These are phyloP conservation scores for Antechinus stuartii DNA, from an alignment of 2,113 vertebrate species.

Conservation along the genomic window DNA sequence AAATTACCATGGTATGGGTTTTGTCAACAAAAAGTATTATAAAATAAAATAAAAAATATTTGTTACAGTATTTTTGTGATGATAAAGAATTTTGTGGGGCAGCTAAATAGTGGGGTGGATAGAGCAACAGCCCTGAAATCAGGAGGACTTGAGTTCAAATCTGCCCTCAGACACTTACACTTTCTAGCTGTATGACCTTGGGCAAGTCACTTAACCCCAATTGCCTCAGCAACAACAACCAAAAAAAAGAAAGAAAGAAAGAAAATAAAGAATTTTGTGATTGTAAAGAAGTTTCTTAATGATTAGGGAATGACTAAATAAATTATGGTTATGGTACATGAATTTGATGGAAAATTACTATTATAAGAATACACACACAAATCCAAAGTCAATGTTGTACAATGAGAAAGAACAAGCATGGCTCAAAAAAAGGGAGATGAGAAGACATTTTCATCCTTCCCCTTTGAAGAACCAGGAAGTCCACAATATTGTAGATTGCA, in stretches of 20 bases:
- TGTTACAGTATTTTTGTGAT: neutral
- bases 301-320: neutral
- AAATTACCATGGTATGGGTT: too few relatives aligned
- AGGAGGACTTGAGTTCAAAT: too few relatives aligned
- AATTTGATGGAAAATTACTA: neutral
- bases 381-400: neutral
- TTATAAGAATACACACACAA: neutral
- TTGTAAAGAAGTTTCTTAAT: neutral
- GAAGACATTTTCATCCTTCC: neutral
- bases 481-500: neutral
- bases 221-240: too few relatives aligned
- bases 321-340: neutral
- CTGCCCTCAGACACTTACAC: too few relatives aligned
- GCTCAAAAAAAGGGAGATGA: neutral
- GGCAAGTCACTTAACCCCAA: too few relatives aligned
- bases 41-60: neutral
- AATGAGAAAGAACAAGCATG: neutral
- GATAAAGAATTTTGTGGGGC: too few relatives aligned
- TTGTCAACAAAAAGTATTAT: too few relatives aligned
- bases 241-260: too few relatives aligned
- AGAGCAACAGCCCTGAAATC: too few relatives aligned
- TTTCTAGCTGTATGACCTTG: too few relatives aligned
- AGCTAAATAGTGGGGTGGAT: too few relatives aligned
- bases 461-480: neutral
- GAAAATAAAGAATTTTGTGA: too few relatives aligned